A percentile compares a stretch with the other conserved stretches of the same genome.
Conservation (phyloP, 2,113 vertebrate genomes). For the Ceyx melanurus region DNA sequence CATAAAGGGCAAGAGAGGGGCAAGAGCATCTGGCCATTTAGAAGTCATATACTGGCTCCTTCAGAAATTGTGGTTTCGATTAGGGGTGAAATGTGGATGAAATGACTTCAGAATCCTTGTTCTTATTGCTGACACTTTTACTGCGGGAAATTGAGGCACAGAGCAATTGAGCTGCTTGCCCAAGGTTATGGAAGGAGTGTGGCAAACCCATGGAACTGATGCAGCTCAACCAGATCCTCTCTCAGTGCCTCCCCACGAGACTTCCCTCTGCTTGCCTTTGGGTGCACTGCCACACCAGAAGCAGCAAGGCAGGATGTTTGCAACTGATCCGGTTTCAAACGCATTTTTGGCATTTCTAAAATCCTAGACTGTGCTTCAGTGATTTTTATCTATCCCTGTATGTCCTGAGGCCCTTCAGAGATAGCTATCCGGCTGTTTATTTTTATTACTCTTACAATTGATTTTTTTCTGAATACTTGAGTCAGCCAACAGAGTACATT, state of each 20-base stretch:
- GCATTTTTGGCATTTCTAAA: conserved; percentile 32
- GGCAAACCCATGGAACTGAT: background rate
- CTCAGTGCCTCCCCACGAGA: background rate
- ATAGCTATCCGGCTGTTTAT: background rate
- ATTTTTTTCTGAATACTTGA: conserved; percentile 5
- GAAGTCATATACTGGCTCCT: background rate
- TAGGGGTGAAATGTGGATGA: background rate
- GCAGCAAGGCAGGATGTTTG: background rate
- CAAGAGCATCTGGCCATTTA: background rate
- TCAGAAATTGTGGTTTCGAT: background rate
- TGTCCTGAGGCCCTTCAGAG: background rate
- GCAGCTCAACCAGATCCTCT: background rate
- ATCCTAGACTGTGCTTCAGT: conserved; percentile 4
- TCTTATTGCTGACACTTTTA: background rate
- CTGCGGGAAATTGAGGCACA: background rate
- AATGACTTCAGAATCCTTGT: background rate
- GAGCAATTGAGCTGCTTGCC: background rate
- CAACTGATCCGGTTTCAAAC: conserved; percentile 15
- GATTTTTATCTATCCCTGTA: conserved; percentile 37
- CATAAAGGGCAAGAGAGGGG: background rate
- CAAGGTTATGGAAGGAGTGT: background rate
- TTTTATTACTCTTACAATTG: conserved; percentile 27
- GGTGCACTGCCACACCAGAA: background rate
- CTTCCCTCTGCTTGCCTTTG: background rate
- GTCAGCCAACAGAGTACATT: background rate